These are phyloP conservation scores for Caenorhabditis zanzibari DNA, from an alignment of 2,888 invertebrate genomes.

Conservation along the genomic window DNA sequence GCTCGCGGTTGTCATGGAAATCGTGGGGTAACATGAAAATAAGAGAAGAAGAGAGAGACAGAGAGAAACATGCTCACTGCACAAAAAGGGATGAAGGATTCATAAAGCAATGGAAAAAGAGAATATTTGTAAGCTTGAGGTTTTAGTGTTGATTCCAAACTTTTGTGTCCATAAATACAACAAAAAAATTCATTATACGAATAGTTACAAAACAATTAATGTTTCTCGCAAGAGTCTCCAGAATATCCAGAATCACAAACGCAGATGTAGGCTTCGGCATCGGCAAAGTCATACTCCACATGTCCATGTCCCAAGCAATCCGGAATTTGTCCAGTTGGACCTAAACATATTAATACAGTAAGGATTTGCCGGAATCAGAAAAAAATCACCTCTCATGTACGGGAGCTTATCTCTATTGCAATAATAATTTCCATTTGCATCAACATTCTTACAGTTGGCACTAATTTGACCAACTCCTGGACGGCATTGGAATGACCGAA, in stretches of 20 bases:
- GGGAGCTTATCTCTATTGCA: slow-evolving; percentile 32
- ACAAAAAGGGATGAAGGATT: not conserved
- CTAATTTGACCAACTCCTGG: slow-evolving; percentile 38
- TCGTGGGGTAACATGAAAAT: not conserved
- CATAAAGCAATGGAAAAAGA: too few species aligned
- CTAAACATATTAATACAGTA: not conserved
- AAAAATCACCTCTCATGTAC: slow-evolving; percentile 33
- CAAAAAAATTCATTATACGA: too few species aligned
- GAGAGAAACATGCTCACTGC: too few species aligned
- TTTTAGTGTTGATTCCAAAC: too few species aligned
- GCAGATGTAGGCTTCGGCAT: slow-evolving; percentile 47
- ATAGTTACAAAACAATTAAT: not conserved
- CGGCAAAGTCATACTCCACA: slow-evolving; percentile 44
- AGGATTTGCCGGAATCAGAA: too few species aligned
- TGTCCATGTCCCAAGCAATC: slow-evolving; percentile 53
- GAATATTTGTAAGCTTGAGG: too few species aligned
- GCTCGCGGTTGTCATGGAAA: slow-evolving; percentile 26
- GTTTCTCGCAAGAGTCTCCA: slow-evolving; percentile 42
- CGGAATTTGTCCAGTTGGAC: slow-evolving; percentile 46
- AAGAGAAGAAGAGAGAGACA: not conserved
- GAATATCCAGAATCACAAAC: slow-evolving; percentile 45
- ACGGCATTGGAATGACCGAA: slow-evolving; percentile 54
- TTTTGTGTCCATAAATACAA: too few species aligned
- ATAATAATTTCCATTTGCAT: slow-evolving; percentile 43
- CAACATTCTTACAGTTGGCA: slow-evolving; percentile 30